Evolutionary conservation across 2,888 invertebrate genomes (phyloP), one percentile per base, ranked within the genome.

Genomic region (Andrena camellia): DNA sequence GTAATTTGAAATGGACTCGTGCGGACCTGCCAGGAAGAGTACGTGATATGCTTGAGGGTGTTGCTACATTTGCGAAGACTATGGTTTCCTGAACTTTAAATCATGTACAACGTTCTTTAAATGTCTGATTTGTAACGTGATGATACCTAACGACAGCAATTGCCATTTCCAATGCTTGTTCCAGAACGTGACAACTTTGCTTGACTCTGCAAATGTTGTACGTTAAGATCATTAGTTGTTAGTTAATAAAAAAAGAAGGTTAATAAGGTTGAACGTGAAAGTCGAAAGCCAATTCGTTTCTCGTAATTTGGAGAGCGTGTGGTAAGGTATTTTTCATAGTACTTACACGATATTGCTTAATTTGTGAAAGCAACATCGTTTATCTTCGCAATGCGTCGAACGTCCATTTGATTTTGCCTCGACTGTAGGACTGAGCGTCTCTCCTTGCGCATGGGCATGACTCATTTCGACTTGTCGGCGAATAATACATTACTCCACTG

Each of bases 401-500:
- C 20, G 8, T 23, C 26, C 57, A 57, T 13, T 23, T 26, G 57
- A 57, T 26, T 23, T 26, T 33, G 23, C 29, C 20, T 10, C 20
- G 59, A 66, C 23, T n/a, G 13, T 33, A 59, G 59, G 10, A 31
- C 35, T 26, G 10, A 5, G 8, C 52, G 59, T 60, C 35, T 50
- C 67, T 52, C 63, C 71, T 68, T 68, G 31, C 59, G 66, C 29
- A 26, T 54, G 13, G 2, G 29, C 7, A 78, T 78, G 81, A 81
- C 78, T 72, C 81, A 81, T 23, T 72, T 63, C 57, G 63, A 52
- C 31, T 20, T 57, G 67, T 20, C 35, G 2, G 50, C 31, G 42
- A 13, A 52, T 35, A 64, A 68, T 62, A 63, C 63, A 68, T 73
- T 50, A 10, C 57, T 35, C 78, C 72, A 81, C 78, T 81, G 78